Evolutionary conservation across 2,797 vertebrate species (phyloP), one percentile per base, ranked within the genome.

Genomic region (Natrix natrix): DNA sequence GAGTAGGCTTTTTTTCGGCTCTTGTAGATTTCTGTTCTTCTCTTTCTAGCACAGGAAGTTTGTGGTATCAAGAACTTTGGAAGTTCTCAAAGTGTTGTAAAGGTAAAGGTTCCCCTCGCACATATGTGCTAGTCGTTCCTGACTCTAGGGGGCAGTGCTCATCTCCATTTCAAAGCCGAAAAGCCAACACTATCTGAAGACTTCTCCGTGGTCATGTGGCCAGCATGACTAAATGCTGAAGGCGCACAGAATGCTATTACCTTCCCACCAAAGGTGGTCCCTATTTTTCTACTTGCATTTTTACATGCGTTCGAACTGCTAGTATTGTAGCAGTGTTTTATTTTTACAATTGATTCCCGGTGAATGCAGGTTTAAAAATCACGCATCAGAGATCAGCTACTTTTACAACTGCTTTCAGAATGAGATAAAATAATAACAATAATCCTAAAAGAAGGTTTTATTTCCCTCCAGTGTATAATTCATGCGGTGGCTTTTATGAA

Each of bases 41-140:
- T 32, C 14, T 74, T 74, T 91, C 6, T 61, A 54, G 22, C 26
- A 91, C 60, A 59, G 89, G 55, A 56, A 56, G n/a, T 14, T 95
- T 3, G n/a, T 37, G 95, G 95, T 48, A 22, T 22, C 66, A 32
- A 78, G 24, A 96, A 95, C 95, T 96, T 96, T 96, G 54, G 66
- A 52, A 78, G 14, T 86, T 14, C 32, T 66, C 26, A 61, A 55
- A 91, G 11, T 66, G 16, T 86, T 57, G 56, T 37, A 61, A 52
- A 52, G 48, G 48, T 52, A 52, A 52, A 52, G 48, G 6, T 52
- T 52, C 48, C 48, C 48, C 48, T 52, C 48, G 48, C 5, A 52
- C 48, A 52, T 52, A 52, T 52, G 48, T 52, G 48, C 48, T 52
- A 52, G 48, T 52, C 6, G 1, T 52, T 52, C 48, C 48, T 52